Conservation (phyloP, 2,113 vertebrate species). For the Caranx ignobilis region DNA sequence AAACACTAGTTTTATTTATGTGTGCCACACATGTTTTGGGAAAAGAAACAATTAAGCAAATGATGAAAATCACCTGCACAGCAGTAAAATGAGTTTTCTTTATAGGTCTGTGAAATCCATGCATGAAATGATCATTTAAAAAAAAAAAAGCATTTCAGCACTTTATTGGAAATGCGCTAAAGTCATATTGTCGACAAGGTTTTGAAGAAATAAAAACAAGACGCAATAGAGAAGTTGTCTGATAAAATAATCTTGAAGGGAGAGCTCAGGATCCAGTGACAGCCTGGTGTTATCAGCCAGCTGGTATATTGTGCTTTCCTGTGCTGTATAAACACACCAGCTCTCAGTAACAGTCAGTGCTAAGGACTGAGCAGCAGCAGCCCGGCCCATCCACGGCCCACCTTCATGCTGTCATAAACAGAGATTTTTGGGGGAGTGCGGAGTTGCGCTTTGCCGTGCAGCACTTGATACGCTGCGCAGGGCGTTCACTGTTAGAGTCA, state of each 20-base stretch:
- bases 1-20: conserved; percentile 67
- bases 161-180: not conserved
- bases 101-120: conserved; percentile 9
- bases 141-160: not conserved
- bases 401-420: conserved; percentile 78
- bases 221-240: conserved; percentile 23
- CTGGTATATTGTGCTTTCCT: conserved; percentile 79
- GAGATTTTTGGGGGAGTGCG: conserved; percentile 74
- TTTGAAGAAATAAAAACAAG: conserved; percentile 42
- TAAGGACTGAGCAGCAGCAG: conserved; percentile 77
- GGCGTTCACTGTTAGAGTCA: conserved; percentile 67
- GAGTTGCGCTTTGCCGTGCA: conserved; percentile 54
- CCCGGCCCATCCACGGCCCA: conserved; percentile 73
- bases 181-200: not conserved
- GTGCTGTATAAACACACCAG: conserved; percentile 84
- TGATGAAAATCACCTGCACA: conserved; percentile 37
- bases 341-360: conserved; percentile 88
- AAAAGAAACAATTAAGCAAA: conserved; percentile 59
- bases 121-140: conserved; percentile 3
- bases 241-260: conserved; percentile 33
- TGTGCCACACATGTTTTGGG: conserved; percentile 31
- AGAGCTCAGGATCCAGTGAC: conserved; percentile 55
- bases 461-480: conserved; percentile 49
- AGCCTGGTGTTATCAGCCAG: conserved; percentile 83
- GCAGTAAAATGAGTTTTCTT: not conserved